phyloP scores from a whole-genome alignment of 2,888 invertebrate species.

The Dioctria linearis region DNA sequence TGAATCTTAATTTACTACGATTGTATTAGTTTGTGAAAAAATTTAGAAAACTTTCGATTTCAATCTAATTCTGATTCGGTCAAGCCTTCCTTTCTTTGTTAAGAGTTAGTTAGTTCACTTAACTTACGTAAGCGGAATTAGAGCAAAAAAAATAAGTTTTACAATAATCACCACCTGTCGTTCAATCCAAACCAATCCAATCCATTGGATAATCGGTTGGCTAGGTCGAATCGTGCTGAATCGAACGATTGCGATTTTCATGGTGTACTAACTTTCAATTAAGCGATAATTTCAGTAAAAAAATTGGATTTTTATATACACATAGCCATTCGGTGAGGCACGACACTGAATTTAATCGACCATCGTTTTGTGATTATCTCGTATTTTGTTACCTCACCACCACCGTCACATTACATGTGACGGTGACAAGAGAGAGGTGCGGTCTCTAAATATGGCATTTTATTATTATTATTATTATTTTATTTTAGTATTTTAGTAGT shows the following conservation, averaged over 20 bases:
- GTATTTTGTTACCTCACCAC: background rate
- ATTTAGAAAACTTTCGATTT: slow-evolving; percentile 37
- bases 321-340: background rate
- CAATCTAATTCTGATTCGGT: background rate
- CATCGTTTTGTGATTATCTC: background rate
- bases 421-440: too few species aligned
- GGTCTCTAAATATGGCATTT: background rate
- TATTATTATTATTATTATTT: background rate
- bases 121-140: slow-evolving; percentile 36
- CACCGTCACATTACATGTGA: too few species aligned
- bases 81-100: slow-evolving; percentile 18
- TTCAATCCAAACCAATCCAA: background rate
- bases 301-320: background rate
- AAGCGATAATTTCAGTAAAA: slow-evolving; percentile 15
- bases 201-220: slow-evolving; percentile 7
- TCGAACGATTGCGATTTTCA: slow-evolving; percentile 33
- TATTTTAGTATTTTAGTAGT: background rate
- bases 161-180: slow-evolving; percentile 19
- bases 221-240: background rate
- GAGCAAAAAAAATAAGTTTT: slow-evolving; percentile 22
- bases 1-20: background rate
- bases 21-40: background rate
- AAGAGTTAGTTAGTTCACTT: background rate
- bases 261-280: slow-evolving; percentile 20
- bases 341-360: slow-evolving; percentile 4